Conservation (phyloP, 2,113 vertebrate species). For the Peromyscus californicus region DNA sequence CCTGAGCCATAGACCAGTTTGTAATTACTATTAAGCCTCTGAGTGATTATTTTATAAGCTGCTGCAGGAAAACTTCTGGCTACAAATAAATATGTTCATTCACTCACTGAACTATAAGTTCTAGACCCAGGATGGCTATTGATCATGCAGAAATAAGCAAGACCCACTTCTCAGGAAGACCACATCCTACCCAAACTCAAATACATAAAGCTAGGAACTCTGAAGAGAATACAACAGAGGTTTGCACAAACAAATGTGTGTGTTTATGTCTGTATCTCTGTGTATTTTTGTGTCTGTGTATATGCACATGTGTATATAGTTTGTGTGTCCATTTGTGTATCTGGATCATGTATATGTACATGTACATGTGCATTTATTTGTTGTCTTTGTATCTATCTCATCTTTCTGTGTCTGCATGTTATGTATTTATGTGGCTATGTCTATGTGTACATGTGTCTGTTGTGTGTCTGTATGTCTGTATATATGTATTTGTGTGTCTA, state of each 20-base stretch:
- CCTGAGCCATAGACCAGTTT: too few species aligned
- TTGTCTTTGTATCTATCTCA: background rate
- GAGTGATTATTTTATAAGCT: too few species aligned
- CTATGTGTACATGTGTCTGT: background rate
- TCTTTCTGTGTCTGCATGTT: background rate
- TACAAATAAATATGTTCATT: background rate
- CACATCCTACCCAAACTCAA: background rate
- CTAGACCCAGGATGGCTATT: background rate
- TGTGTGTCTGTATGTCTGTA: background rate
- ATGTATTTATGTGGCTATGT: background rate
- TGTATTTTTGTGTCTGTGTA: background rate
- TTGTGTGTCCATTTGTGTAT: background rate
- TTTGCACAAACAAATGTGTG: background rate
- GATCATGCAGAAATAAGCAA: background rate
- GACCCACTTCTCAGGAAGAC: background rate
- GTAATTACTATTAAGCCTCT: too few species aligned
- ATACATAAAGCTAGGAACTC: background rate
- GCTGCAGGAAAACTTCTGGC: too few species aligned
- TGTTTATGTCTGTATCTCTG: background rate
- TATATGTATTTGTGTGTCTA: background rate
- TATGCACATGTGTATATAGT: background rate
- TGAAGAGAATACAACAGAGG: background rate
- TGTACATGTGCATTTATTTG: background rate
- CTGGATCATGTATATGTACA: background rate
- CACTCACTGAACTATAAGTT: background rate